Percentiles rank a stretch among this genome's conserved stretches.
phyloP scores from a whole-genome alignment of 2,888 invertebrate genomes.

The Caenorhabditis becei region DNA sequence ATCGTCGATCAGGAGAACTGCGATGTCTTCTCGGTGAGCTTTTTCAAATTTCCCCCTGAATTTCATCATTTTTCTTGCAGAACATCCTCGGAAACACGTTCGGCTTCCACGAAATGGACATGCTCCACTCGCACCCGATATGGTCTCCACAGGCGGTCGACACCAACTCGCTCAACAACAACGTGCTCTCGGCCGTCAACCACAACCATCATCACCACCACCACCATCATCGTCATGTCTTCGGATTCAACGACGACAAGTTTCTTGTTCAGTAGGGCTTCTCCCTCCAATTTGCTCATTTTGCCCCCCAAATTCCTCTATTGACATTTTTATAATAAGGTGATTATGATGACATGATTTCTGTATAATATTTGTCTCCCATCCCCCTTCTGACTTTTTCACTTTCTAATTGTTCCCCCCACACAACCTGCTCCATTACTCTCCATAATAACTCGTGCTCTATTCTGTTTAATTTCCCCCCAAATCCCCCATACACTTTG shows the following conservation, averaged over 20 bases:
- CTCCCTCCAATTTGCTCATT: not conserved
- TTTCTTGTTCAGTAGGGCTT: slow-evolving; percentile 8
- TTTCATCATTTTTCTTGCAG: not conserved
- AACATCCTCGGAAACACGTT: slow-evolving; percentile 21
- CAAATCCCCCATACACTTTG: not conserved
- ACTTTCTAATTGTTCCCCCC: not conserved
- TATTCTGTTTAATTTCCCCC: not conserved
- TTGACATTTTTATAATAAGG: slow-evolving; percentile 45
- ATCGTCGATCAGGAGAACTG: slow-evolving; percentile 51
- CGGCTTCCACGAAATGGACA: slow-evolving; percentile 33
- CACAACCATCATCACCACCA: too few relatives aligned
- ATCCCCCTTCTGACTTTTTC: not conserved
- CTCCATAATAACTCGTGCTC: slow-evolving; percentile 5
- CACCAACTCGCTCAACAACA: slow-evolving; percentile 32
- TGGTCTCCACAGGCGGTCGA: slow-evolving; percentile 45
- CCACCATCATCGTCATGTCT: not conserved
- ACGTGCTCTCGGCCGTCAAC: slow-evolving; percentile 13
- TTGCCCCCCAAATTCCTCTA: slow-evolving; percentile 7
- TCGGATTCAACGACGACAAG: not conserved
- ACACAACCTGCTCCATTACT: not conserved
- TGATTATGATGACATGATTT: slow-evolving; percentile 6
- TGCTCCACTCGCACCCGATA: slow-evolving; percentile 57
- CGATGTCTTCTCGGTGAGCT: slow-evolving; percentile 44
- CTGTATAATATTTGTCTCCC: slow-evolving; percentile 35
- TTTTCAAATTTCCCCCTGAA: not conserved